phyloP scores from a whole-genome alignment of 2,113 vertebrate genomes.

The Sylvicapra grimmia region DNA sequence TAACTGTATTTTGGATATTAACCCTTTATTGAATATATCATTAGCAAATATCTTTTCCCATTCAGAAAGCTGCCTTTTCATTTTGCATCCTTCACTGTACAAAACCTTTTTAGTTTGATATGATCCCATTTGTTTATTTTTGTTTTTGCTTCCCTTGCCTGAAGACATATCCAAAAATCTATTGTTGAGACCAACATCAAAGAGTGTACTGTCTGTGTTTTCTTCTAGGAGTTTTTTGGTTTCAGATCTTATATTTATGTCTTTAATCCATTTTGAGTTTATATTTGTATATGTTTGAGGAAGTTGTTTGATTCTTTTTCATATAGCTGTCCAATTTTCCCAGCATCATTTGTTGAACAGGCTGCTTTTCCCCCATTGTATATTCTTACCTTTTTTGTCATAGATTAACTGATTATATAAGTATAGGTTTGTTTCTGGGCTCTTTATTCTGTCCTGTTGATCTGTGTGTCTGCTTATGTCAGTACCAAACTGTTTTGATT shows the following conservation, averaged over 20 bases:
- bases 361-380: background rate
- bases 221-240: background rate
- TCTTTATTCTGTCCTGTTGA: background rate
- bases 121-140: background rate
- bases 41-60: background rate
- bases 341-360: background rate
- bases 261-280: background rate
- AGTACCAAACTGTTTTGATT: background rate
- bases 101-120: background rate
- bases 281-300: background rate
- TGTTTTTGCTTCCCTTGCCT: background rate
- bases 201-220: background rate
- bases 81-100: background rate
- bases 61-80: background rate
- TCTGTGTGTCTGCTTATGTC: background rate
- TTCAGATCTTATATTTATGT: background rate
- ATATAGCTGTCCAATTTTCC: background rate
- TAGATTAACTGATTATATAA: background rate
- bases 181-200: background rate
- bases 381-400: background rate
- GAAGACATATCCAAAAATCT: background rate
- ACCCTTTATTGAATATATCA: background rate
- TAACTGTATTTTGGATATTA: background rate
- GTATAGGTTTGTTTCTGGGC: background rate
- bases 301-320: background rate